These are phyloP conservation scores for Andinoacara biseriatus DNA, from an alignment of 2,113 vertebrate genomes.

Conservation along the genomic window DNA sequence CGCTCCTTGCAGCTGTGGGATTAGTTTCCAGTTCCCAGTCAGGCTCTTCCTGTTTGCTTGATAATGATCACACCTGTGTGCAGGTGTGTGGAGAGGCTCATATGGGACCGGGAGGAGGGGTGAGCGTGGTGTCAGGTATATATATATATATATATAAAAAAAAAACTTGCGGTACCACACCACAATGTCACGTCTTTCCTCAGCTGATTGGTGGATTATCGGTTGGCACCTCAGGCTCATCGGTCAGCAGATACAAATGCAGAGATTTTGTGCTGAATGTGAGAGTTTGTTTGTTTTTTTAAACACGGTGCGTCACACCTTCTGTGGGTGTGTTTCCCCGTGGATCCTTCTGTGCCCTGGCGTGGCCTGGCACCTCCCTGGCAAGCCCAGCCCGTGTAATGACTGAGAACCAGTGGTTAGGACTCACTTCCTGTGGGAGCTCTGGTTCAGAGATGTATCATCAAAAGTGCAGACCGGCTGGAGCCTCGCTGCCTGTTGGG, in stretches of 20 bases:
- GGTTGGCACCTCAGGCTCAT: neutral
- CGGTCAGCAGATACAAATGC: neutral
- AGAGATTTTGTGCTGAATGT: constrained; percentile 4
- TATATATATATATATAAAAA: neutral
- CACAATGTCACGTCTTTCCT: constrained; percentile 32
- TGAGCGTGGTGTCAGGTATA: constrained; percentile 51
- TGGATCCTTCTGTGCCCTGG: constrained; percentile 45
- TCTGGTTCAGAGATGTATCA: constrained; percentile 75
- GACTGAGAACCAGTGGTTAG: constrained; percentile 71
- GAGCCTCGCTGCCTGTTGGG: constrained; percentile 57
- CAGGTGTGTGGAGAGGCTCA: constrained; percentile 76
- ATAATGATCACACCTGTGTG: constrained; percentile 80
- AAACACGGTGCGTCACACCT: constrained; percentile 6
- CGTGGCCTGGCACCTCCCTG: constrained; percentile 66
- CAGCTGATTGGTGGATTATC: constrained; percentile 20
- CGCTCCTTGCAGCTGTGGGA: constrained; percentile 75
- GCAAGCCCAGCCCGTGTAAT: constrained; percentile 68
- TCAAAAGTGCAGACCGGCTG: constrained; percentile 70
- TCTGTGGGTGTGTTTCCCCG: constrained; percentile 45
- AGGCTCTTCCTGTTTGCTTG: constrained; percentile 78
- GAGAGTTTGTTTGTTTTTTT: neutral
- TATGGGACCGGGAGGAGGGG: constrained; percentile 47
- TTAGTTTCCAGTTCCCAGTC: constrained; percentile 79
- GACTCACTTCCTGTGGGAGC: constrained; percentile 80
- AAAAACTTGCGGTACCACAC: constrained; percentile 18